A percentile compares a stretch with the other conserved stretches of the same genome.
These are phyloP conservation scores for Rhopalosiphum nymphaeae DNA, from an alignment of 2,888 invertebrate genomes.

Conservation along the genomic window DNA sequence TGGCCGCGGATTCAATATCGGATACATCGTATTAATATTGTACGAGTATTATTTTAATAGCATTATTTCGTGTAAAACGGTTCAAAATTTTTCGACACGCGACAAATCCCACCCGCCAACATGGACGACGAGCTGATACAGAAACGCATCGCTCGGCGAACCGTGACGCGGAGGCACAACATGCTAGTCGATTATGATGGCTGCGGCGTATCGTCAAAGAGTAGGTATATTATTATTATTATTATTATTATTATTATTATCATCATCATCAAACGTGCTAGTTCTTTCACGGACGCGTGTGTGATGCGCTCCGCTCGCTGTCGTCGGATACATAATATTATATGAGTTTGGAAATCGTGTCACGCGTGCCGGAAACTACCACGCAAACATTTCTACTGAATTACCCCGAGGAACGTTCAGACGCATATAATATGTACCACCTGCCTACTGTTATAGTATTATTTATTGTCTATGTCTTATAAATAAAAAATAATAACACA, in stretches of 20 bases:
- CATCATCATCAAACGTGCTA: not conserved
- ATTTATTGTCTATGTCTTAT: not conserved
- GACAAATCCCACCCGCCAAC: not conserved
- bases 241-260: not conserved
- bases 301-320: not conserved
- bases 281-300: not conserved
- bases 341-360: constrained; percentile 25
- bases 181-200: not conserved
- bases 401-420: not conserved
- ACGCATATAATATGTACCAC: not conserved
- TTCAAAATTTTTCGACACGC: not conserved
- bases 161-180: not conserved
- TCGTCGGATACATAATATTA: not conserved
- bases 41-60: too few relatives aligned
- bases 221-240: not conserved
- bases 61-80: not conserved
- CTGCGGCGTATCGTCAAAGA: not conserved
- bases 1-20: not conserved
- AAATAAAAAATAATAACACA: not conserved
- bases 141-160: not conserved
- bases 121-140: not conserved
- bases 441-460: not conserved
- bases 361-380: constrained; percentile 31
- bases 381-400: constrained; percentile 12
- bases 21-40: not conserved